Conservation (phyloP, 1,140 invertebrate genomes). For the Callitettix versicolor region DNA sequence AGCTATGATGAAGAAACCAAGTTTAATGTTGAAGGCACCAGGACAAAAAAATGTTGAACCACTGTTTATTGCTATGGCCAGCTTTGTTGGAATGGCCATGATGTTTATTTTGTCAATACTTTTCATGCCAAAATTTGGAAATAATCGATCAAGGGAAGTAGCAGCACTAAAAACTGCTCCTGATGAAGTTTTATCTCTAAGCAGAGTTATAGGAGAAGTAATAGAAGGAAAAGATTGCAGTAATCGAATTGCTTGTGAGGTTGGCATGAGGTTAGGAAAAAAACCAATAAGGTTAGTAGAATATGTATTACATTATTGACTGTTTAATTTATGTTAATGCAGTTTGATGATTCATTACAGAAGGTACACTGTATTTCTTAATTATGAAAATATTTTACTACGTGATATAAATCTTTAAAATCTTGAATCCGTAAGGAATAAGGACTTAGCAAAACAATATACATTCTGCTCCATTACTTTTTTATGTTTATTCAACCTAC, state of each 20-base stretch:
- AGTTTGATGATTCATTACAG: background rate
- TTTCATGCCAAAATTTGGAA: constrained; percentile 34
- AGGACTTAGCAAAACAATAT: too few species aligned
- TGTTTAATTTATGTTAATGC: background rate
- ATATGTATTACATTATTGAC: background rate
- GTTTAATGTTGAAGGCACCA: background rate
- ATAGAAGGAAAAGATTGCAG: constrained; percentile 28
- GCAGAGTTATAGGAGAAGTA: constrained; percentile 23
- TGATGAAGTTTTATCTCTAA: constrained; percentile 24
- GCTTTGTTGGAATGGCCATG: constrained; percentile 37
- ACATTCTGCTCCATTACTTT: too few species aligned
- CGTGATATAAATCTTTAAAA: too few species aligned
- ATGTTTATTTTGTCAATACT: constrained; percentile 35
- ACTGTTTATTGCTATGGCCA: constrained; percentile 37
- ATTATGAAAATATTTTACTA: background rate
- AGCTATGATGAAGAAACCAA: background rate
- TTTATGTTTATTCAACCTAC: too few species aligned
- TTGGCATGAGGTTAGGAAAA: constrained; percentile 24
- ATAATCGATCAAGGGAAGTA: constrained; percentile 8
- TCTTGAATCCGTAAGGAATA: background rate
- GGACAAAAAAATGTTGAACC: constrained; percentile 31
- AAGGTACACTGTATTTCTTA: background rate
- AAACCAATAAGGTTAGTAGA: constrained; percentile 25
- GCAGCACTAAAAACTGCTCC: constrained; percentile 13
- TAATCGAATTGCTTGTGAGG: constrained; percentile 26